Evolutionary conservation across 2,113 vertebrate genomes (phyloP), one percentile per base, ranked within the genome.

Genomic region (Corythornis vintsioides): DNA sequence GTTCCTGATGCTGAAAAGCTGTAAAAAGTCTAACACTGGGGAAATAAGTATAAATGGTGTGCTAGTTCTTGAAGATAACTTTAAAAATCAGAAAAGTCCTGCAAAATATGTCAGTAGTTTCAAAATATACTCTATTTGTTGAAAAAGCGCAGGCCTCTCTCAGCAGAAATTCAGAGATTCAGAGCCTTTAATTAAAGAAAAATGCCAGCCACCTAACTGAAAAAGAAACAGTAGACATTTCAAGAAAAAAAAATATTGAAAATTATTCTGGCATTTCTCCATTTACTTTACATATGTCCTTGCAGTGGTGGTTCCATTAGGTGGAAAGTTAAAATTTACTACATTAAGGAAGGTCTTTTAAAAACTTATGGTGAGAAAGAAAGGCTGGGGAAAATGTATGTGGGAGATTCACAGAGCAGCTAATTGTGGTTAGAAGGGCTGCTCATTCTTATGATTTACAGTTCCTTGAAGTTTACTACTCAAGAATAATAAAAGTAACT

Each of bases 1-100:
- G 28, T 65, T 92, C 42, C 69, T 89, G 64, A 89, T 95, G 72
- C 82, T 72, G 83, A 45, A 84, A 92, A 83, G 56, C 47, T 65
- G 26, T 33, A 88, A 47, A 35, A 77, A 75, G 83, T 86, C 70
- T 76, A 90, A 93, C 20, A 5, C 80, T 10, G 61, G 55, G 69
- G 87, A 94, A 94, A 93, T 79, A 92, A 78, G 14, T 6, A 3
- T 47, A 83, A 88, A 24, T 9, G 9, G 9, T 29, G 12, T 45
- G 48, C 40, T 56, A 29, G 60, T 18, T 73, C 29, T 47, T 52
- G 17, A 70, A n/a, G 6, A 75, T 24, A 63, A 89, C 15, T 74
- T 80, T 29, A 29, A 89, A 83, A 76, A 59, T 45, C n/a, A 70
- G 52, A 48, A 61, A 73, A 85, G 43, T 43, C 35, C 15, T 50